Evolutionary conservation across 2,797 vertebrate genomes (phyloP), one percentile per base, ranked within the genome.

Genomic region (Leptatherina wallacei): DNA sequence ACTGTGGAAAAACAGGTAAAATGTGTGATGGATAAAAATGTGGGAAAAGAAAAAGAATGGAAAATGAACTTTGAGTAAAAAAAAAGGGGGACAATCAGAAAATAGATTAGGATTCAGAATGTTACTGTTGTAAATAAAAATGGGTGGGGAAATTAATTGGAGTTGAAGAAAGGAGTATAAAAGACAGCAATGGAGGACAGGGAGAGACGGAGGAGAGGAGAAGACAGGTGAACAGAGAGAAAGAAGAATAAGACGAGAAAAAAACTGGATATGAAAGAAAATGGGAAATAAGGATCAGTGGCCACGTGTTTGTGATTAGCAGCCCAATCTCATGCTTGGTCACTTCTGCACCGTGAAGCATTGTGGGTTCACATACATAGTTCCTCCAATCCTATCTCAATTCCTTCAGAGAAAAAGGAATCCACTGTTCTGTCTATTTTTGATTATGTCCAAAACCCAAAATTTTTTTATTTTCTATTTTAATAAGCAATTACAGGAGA

Each of bases 241-340:
- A 8, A 67, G 36, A 63, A 33, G 51, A 52, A 78, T 32, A 42
- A 67, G 52, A 49, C 61, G 13, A 33, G 13, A 33, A 49, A 58
- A 33, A 56, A 55, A 33, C 57, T 56, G 44, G 40, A 29, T 72
- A 69, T 69, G 54, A 69, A 73, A 65, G 67, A 78, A 80, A 81
- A 86, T 78, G 57, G 68, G 83, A 84, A 81, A 71, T 77, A 70
- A 77, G 75, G 75, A 83, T 89, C 66, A 85, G 66, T 78, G 83
- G 65, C 75, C 71, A 82, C 61, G 40, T 89, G 83, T 79, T 87
- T 75, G 69, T 83, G 71, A 85, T 87, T 86, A 85, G 73, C 36
- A 18, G 38, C 35, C 56, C 72, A 84, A 85, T 85, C 67, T 88
- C 77, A 88, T 75, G 81, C 77, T 69, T 78, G 78, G 81, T 13